Percentiles rank a stretch among this genome's conserved stretches.
Conservation (phyloP, 2,888 invertebrate genomes). For the Phorcus lineatus region DNA sequence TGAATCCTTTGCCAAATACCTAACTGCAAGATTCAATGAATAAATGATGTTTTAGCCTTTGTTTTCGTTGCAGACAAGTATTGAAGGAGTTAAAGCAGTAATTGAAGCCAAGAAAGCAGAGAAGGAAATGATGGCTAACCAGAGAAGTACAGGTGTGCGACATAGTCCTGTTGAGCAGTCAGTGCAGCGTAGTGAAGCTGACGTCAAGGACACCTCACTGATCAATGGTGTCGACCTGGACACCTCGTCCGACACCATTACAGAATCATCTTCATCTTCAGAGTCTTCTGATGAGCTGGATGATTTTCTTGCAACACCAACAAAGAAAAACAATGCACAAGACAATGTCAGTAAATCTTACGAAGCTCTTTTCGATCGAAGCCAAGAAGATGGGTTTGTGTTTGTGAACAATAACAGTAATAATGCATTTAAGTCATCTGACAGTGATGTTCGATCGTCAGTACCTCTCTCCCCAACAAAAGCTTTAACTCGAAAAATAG, state of each 20-base stretch:
- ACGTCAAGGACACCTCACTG: conserved; percentile 20
- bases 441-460: background rate
- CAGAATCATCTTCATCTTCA: conserved; percentile 17
- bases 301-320: background rate
- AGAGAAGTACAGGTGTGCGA: background rate
- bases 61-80: background rate
- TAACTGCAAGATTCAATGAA: too few relatives aligned
- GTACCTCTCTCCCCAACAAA: conserved; percentile 34
- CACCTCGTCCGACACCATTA: conserved; percentile 25
- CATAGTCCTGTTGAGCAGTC: background rate
- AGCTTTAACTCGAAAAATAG: conserved; percentile 43
- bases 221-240: conserved; percentile 15
- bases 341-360: background rate
- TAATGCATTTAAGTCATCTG: background rate
- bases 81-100: conserved; percentile 32
- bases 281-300: background rate
- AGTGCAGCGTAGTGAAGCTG: background rate
- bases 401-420: conserved; percentile 16
- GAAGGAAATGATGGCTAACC: background rate
- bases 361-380: background rate
- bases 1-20: too few relatives aligned
- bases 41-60: too few relatives aligned
- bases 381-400: background rate
- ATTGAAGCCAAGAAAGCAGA: conserved; percentile 32
- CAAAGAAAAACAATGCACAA: background rate